Evolutionary conservation across 2,888 invertebrate genomes (phyloP), one percentile per base, ranked within the genome.

Genomic region (Julus scandinavius): DNA sequence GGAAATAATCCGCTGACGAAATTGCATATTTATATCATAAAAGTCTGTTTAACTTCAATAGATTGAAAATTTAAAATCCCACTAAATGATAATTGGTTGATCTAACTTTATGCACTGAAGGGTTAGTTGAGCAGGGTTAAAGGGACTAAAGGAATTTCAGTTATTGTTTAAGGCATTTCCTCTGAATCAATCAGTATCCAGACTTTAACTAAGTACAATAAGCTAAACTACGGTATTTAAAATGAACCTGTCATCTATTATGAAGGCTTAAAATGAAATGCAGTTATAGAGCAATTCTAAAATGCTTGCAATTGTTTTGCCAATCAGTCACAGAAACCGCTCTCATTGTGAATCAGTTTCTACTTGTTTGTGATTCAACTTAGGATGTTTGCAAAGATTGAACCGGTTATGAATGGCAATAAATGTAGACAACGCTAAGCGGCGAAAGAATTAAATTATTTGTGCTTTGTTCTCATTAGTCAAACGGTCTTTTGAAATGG

Each of bases 401-500:
- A 9, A 38, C 11, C 38, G 38, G 38, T 4, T 80, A 80, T 38
- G 29, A 38, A 80, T 40, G 15, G 4, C 80, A 80, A 80, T 38
- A 40, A 38, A 38, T 38, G 20, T 38, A 38, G 1, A 29, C 80
- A 29, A 45, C 20, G 11, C 6, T 85, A 41, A 85, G 15, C 85
- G 20, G 13, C 29, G 49, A 29, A 7, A 45, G 41, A 85, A 45
- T 45, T 45, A 11, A 11, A 85, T 20, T 20, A 29, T 41, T 3
- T 84, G 15, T 84, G 49, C 50, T 29, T 85, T 11, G 2, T 85
- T 85, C 40, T 50, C 85, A 50, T 86, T 86, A 86, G 54, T 45
- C 38, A 20, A 86, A 29, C 20, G 29, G 20, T 72, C 80, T 80
- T 80, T 80, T 38, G 80, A 38, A 80, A 80, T 38, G 38, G 80